Conservation (phyloP, 2,113 vertebrate species). For the Pterocles burchelli region DNA sequence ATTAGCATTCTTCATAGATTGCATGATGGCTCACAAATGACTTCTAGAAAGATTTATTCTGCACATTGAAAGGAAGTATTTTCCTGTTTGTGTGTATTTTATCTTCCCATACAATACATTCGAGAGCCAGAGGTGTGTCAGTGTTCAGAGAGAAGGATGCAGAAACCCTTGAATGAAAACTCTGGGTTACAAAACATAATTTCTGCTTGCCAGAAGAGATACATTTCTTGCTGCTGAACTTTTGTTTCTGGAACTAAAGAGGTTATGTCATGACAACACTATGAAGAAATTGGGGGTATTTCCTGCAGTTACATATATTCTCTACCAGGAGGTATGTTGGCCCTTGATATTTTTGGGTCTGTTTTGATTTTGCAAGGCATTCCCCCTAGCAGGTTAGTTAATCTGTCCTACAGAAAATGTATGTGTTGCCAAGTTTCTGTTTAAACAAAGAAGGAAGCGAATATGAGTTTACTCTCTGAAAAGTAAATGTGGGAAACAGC, state of each 20-base stretch:
- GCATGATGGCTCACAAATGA: neutral
- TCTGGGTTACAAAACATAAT: neutral
- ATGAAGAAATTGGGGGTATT: neutral
- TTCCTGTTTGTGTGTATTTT: neutral
- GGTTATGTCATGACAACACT: neutral
- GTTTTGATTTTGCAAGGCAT: constrained; percentile 28
- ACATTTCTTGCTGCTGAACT: neutral
- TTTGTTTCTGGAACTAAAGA: neutral
- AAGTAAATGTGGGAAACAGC: constrained; percentile 42
- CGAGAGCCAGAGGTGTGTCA: neutral
- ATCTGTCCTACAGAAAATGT: constrained; percentile 54
- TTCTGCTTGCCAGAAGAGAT: neutral
- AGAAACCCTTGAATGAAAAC: neutral
- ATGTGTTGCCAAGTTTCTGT: constrained; percentile 58
- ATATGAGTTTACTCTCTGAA: constrained; percentile 57
- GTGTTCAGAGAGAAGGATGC: neutral
- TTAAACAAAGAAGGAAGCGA: constrained; percentile 62
- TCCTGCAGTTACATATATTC: neutral
- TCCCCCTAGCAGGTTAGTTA: constrained; percentile 26
- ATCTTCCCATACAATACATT: neutral
- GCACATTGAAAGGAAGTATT: neutral
- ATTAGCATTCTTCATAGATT: neutral
- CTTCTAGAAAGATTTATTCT: neutral
- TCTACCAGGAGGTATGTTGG: neutral
- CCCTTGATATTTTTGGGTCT: constrained; percentile 11